Percentiles rank a stretch among this genome's conserved stretches.
Conservation (phyloP, 92 coral and sea anemone species). For the Siderastrea radians region DNA sequence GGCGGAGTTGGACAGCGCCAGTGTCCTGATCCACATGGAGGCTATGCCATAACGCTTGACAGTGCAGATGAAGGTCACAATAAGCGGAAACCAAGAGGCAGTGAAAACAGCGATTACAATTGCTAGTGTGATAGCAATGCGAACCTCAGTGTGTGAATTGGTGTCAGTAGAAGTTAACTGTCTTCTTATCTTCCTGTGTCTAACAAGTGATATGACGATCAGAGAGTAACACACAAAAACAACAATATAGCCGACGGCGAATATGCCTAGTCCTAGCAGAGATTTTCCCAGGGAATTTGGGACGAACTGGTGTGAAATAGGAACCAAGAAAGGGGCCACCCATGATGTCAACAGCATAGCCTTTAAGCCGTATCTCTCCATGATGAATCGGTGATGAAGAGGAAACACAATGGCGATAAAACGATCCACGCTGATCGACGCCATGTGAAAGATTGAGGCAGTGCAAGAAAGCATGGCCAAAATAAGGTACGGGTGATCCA, state of each 20-base stretch:
- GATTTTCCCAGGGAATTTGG: too few relatives aligned
- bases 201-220: neutral
- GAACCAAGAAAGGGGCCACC: conserved; percentile 24
- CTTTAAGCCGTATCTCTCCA: conserved; percentile 42
- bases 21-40: conserved; percentile 55
- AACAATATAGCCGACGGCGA: too few relatives aligned
- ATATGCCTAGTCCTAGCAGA: too few relatives aligned
- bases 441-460: conserved; percentile 46
- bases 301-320: neutral
- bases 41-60: too few relatives aligned
- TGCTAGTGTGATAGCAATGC: conserved; percentile 51
- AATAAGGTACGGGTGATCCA: conserved; percentile 35
- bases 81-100: conserved; percentile 52
- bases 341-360: conserved; percentile 14
- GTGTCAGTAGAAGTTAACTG: neutral
- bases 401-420: conserved; percentile 39
- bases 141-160: conserved; percentile 26
- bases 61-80: neutral
- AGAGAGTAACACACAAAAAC: neutral
- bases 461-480: conserved; percentile 41
- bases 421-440: conserved; percentile 64
- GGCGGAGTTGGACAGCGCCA: conserved; percentile 56
- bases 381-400: conserved; percentile 25
- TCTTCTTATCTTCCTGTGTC: neutral
- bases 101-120: conserved; percentile 40